Percentiles rank a stretch among this genome's conserved stretches.
Evolutionary conservation across 2,797 vertebrate species (phyloP).

Genomic region (Spinus pinus): DNA sequence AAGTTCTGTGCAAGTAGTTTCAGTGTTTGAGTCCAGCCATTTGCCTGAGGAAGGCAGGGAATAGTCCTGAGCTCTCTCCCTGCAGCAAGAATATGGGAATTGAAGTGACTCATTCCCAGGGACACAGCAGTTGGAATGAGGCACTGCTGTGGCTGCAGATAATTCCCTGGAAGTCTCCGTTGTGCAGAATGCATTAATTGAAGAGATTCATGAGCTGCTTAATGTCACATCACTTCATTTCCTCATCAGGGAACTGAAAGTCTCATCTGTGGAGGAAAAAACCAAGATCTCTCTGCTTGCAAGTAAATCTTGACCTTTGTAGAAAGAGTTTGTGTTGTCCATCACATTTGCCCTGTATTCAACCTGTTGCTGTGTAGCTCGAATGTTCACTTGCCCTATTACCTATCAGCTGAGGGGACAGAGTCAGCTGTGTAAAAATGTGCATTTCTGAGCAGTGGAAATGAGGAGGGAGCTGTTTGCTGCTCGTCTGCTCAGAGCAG

Average conservation of each 20-base stretch:
- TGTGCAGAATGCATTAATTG: conserved; percentile 53
- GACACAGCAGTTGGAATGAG: not conserved
- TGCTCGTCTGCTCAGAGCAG: not conserved
- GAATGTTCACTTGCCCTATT: not conserved
- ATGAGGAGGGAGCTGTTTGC: not conserved
- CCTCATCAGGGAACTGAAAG: not conserved
- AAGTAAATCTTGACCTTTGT: not conserved
- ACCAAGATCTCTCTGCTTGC: not conserved
- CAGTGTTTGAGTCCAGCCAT: not conserved
- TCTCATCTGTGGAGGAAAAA: not conserved
- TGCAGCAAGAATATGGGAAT: conserved; percentile 16
- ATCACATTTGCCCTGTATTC: not conserved
- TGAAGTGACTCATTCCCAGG: conserved; percentile 45
- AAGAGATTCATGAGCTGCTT: conserved; percentile 43
- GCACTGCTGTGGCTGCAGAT: conserved; percentile 46
- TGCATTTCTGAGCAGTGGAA: not conserved
- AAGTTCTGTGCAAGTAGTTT: not conserved
- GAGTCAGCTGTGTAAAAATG: not conserved
- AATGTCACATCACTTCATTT: conserved; percentile 36
- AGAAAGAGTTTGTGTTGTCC: not conserved
- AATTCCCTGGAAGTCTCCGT: conserved; percentile 52
- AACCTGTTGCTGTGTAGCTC: not conserved
- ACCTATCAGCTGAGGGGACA: not conserved
- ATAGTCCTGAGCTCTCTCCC: conserved; percentile 25
- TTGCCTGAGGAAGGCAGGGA: not conserved